phyloP scores from a whole-genome alignment of 2,888 invertebrate genomes.

The Girardia tigrina region DNA sequence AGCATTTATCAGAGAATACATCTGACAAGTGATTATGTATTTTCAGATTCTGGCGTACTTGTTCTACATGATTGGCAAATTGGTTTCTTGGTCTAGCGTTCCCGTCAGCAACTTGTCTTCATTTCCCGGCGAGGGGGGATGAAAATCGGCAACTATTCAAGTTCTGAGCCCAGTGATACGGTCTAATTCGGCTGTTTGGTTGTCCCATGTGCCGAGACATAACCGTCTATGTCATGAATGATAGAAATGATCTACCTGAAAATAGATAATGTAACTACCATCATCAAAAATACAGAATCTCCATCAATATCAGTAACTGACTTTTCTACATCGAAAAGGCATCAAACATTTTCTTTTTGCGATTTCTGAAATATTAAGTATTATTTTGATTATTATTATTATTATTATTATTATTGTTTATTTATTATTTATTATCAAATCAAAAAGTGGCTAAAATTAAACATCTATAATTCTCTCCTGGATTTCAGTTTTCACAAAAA shows the following conservation, averaged over 20 bases:
- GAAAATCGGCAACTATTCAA: slow-evolving; percentile 23
- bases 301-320: no score
- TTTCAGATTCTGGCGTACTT: slow-evolving; percentile 17
- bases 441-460: not conserved
- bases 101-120: slow-evolving; percentile 23
- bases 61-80: slow-evolving; percentile 23
- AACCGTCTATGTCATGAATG: slow-evolving; percentile 17
- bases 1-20: slow-evolving; percentile 23
- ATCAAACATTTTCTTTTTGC: no score
- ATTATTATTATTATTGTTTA: not conserved
- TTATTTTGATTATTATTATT: not conserved
- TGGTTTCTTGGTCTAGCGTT: slow-evolving; percentile 10
- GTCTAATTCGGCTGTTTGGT: not conserved
- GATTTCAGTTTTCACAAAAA: slow-evolving; percentile 17
- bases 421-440: not conserved
- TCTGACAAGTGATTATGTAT: slow-evolving; percentile 23
- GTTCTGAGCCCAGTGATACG: not conserved
- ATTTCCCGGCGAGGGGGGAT: not conserved
- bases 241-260: slow-evolving; percentile 19
- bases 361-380: no score
- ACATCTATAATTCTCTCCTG: not conserved
- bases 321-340: no score
- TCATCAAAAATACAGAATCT: no score
- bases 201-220: not conserved
- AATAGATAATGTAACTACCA: slow-evolving; percentile 18